These are phyloP conservation scores for Megamerina dolium DNA, from an alignment of 2,888 invertebrate genomes.

Conservation along the genomic window DNA sequence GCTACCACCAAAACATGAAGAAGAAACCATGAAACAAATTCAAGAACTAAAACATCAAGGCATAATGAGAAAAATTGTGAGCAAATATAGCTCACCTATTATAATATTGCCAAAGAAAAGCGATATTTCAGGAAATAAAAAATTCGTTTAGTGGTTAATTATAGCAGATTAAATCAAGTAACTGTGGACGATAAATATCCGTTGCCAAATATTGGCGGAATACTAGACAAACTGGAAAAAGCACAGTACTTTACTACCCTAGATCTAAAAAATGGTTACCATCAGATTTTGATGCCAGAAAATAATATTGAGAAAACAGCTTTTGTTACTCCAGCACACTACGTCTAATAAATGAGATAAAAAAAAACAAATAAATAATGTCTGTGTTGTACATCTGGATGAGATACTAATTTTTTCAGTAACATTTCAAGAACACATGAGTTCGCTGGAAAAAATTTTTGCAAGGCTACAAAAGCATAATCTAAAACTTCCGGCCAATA, in stretches of 20 bases:
- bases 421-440: too few relatives aligned
- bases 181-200: too few relatives aligned
- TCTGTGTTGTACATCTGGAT: too few relatives aligned
- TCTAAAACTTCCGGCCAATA: too few relatives aligned
- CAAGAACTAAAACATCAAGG: conserved; percentile 15
- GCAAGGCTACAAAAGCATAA: too few relatives aligned
- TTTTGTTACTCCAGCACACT: conserved; percentile 6
- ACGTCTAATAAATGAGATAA: too few relatives aligned
- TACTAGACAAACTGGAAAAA: conserved; percentile 3
- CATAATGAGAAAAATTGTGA: conserved; percentile 13
- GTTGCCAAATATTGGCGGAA: conserved; percentile 3
- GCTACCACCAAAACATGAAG: conserved; percentile 4
- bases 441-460: too few relatives aligned
- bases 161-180: conserved; percentile 1
- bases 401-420: too few relatives aligned
- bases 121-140: conserved; percentile 2
- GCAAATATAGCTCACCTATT: conserved; percentile 8
- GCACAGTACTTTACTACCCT: conserved; percentile 1
- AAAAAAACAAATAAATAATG: too few relatives aligned
- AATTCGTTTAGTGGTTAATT: too few relatives aligned
- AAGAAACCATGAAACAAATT: conserved; percentile 2
- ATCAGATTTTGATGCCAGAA: not conserved
- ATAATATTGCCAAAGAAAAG: conserved; percentile 12
- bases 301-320: not conserved
- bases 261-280: conserved; percentile 1